Base-by-base conservation (phyloP, 1,140 invertebrate genomes). In the Drosophila oshimai region DNA sequence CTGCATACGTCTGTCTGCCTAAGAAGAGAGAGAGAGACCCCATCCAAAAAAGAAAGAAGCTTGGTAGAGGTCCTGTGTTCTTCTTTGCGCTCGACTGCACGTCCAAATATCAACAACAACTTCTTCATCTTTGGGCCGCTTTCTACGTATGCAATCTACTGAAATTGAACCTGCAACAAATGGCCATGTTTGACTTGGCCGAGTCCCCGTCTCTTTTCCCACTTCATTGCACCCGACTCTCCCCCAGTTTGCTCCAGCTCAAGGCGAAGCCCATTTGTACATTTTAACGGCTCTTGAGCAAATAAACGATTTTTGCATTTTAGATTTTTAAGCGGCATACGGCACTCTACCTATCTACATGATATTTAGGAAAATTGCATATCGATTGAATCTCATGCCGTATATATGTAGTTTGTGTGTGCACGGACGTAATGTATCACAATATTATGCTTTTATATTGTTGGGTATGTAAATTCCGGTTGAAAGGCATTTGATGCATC, bases 261-360 rank as follows among this genome's bases (percentile, higher is more conserved):
- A 46, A 49, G 68, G 44, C 67, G 45, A 31, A 58, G 44, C 18
- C 42, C 42, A 55, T 73, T 86, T 68, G 61, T 67, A 76, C 67
- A 87, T 87, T 84, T 84, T 87, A 80, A 80, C 80, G 81, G 81
- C 72, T 76, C 61, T 87, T 75, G 75, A 68, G 67, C 81, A 84
- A 87, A 87, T 84, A 84, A 84, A 86, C 80, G 81, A 84, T 87
- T 84, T 84, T 87, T 76, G 71, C 81, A 84, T 84, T 84, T 84
- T 80, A 67, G 53, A 84, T 80, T 84, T 77, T 73, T 53, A 73
- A 57, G 53, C 53, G 47, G 58, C 55, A 45, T 65, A 24, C 44
- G 28, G 20, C 6, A 26, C 13, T 18, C 26, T 15, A 50, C 36
- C 28, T 37, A 36, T 29, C 12, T 67, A 17, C n/a, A 51, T 51